Evolutionary conservation across 2,797 vertebrate genomes (phyloP).

Genomic region (Melanotaenia nigrans): DNA sequence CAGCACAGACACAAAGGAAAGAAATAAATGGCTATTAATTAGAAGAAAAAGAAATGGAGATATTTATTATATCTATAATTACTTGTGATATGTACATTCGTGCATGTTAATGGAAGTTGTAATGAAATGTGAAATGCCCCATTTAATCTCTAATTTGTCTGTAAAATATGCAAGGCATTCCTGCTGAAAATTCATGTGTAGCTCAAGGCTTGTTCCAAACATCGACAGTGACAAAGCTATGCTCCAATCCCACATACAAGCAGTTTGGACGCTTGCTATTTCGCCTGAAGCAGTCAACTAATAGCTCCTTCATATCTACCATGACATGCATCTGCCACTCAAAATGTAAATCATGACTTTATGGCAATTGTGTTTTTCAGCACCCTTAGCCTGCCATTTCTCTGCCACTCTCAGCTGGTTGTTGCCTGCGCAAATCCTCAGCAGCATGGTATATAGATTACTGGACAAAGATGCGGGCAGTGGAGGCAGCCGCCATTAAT

Average conservation of each 20-base stretch:
- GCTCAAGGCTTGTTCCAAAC: conserved; percentile 58
- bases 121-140: conserved; percentile 59
- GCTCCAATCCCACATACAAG: conserved; percentile 47
- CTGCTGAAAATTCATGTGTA: conserved; percentile 57
- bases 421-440: conserved; percentile 44
- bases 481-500: conserved; percentile 79
- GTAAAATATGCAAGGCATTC: conserved; percentile 44
- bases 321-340: conserved; percentile 66
- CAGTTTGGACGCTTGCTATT: conserved; percentile 45
- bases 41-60: not conserved
- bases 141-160: conserved; percentile 62
- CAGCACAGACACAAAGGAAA: not conserved
- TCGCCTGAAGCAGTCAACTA: conserved; percentile 55
- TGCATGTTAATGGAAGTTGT: conserved; percentile 49
- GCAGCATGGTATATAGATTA: conserved; percentile 73
- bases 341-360: conserved; percentile 75
- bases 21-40: not conserved
- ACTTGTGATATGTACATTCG: conserved; percentile 49
- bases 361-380: conserved; percentile 62
- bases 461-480: conserved; percentile 58
- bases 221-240: conserved; percentile 56
- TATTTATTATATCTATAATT: conserved; percentile 48
- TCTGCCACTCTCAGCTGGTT: conserved; percentile 39
- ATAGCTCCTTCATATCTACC: conserved; percentile 64
- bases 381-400: conserved; percentile 35